These are phyloP conservation scores for Chelon labrosus DNA, from an alignment of 2,797 vertebrate species.

Conservation along the genomic window DNA sequence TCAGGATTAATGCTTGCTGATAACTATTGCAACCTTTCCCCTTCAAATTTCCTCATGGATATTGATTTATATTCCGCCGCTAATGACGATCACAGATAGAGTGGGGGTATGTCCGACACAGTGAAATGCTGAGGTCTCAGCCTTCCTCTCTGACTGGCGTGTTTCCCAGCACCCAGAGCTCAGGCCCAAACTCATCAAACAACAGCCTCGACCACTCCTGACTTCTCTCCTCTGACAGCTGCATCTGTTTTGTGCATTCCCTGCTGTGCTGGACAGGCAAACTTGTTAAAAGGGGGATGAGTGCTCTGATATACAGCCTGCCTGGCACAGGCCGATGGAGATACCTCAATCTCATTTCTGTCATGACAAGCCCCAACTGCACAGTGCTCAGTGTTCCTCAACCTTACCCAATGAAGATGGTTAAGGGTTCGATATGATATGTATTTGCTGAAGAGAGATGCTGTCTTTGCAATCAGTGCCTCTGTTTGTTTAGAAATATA, in stretches of 20 bases:
- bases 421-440: slow-evolving; percentile 44
- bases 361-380: slow-evolving; percentile 59
- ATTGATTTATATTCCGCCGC: slow-evolving; percentile 13
- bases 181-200: slow-evolving; percentile 60
- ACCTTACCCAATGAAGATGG: slow-evolving; percentile 47
- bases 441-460: slow-evolving; percentile 14
- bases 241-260: slow-evolving; percentile 79
- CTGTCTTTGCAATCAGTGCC: slow-evolving; percentile 21
- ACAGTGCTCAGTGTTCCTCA: slow-evolving; percentile 42
- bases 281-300: slow-evolving; percentile 75
- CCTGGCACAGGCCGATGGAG: slow-evolving; percentile 58
- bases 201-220: slow-evolving; percentile 54
- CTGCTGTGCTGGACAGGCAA: slow-evolving; percentile 53
- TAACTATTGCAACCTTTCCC: slow-evolving; percentile 8
- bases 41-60: slow-evolving; percentile 4
- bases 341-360: slow-evolving; percentile 55
- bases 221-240: slow-evolving; percentile 61
- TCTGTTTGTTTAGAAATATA: too few relatives aligned
- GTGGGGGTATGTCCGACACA: background rate
- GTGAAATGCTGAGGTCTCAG: slow-evolving; percentile 21
- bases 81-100: slow-evolving; percentile 36
- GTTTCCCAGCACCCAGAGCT: slow-evolving; percentile 53
- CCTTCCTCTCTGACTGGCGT: slow-evolving; percentile 38
- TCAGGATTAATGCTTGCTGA: background rate
- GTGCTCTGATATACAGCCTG: slow-evolving; percentile 73